phyloP scores from a whole-genome alignment of 1,140 invertebrate genomes.

The Macrobrachium rosenbergii region DNA sequence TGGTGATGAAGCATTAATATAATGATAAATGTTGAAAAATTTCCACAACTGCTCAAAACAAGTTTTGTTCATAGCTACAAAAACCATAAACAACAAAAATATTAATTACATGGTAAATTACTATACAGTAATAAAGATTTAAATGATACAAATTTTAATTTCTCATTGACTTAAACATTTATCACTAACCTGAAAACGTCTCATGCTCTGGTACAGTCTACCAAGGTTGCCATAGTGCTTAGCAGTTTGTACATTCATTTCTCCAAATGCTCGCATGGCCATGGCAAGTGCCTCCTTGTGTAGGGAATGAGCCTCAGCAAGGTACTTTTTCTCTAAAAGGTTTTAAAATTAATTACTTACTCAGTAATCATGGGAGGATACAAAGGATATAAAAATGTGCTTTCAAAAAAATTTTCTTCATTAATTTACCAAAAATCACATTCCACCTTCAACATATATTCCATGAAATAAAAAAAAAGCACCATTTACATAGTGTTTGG shows the following conservation, averaged over 20 bases:
- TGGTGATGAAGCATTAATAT: no score
- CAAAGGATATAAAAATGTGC: not conserved
- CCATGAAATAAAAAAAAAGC: slow-evolving; percentile 12
- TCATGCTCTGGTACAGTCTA: slow-evolving; percentile 92
- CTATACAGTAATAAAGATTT: not conserved
- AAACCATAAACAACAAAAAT: not conserved
- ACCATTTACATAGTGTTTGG: not conserved
- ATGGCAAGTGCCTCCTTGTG: slow-evolving; percentile 85
- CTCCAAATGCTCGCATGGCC: slow-evolving; percentile 85
- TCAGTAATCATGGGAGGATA: not conserved
- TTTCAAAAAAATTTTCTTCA: no score
- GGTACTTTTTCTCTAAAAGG: slow-evolving; percentile 70
- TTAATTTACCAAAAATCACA: no score
- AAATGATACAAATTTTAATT: not conserved
- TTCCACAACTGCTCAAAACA: no score
- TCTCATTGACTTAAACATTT: not conserved
- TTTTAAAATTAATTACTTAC: not conserved
- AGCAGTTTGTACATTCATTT: slow-evolving; percentile 93
- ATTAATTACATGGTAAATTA: not conserved
- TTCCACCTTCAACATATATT: no score
- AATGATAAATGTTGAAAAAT: no score
- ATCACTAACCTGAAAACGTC: slow-evolving; percentile 75
- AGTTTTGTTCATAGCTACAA: no score
- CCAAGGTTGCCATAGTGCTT: slow-evolving; percentile 96
- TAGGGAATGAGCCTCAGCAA: slow-evolving; percentile 83